These are phyloP conservation scores for Spermophilus dauricus DNA, from an alignment of 2,113 vertebrate species.

Conservation along the genomic window DNA sequence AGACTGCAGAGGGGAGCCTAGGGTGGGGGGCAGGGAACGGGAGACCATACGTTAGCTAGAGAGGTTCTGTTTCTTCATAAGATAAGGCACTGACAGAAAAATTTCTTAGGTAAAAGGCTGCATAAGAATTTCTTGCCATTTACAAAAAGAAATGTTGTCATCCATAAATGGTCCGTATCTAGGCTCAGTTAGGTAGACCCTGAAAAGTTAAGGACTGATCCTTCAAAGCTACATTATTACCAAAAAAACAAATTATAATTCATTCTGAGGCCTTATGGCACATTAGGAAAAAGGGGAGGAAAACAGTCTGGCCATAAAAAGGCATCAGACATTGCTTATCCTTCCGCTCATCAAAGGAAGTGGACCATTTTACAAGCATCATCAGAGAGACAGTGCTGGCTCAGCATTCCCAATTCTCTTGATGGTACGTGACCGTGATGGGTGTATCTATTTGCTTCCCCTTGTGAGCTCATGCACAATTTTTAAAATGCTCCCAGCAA, in stretches of 20 bases:
- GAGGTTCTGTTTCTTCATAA: slow-evolving; percentile 90
- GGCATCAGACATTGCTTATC: slow-evolving; percentile 88
- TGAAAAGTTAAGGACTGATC: slow-evolving; percentile 89
- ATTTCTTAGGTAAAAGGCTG: slow-evolving; percentile 95
- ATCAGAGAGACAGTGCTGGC: slow-evolving; percentile 86
- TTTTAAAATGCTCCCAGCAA: slow-evolving; percentile 88
- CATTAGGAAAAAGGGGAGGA: slow-evolving; percentile 82
- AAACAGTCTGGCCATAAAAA: slow-evolving; percentile 91
- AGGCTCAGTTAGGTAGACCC: slow-evolving; percentile 90
- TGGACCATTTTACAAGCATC: slow-evolving; percentile 82
- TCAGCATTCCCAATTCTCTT: slow-evolving; percentile 76
- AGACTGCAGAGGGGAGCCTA: slow-evolving; percentile 37
- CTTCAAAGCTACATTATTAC: slow-evolving; percentile 89
- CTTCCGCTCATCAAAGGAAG: slow-evolving; percentile 83
- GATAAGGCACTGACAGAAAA: slow-evolving; percentile 94
- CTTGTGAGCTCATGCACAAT: slow-evolving; percentile 90
- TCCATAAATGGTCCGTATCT: slow-evolving; percentile 88
- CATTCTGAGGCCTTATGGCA: slow-evolving; percentile 89
- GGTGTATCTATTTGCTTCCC: slow-evolving; percentile 58
- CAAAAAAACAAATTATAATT: slow-evolving; percentile 84
- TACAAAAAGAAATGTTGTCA: slow-evolving; percentile 90
- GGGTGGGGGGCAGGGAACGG: slow-evolving; percentile 54
- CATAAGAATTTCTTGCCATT: slow-evolving; percentile 91
- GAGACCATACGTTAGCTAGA: slow-evolving; percentile 86
- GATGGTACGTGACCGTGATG: slow-evolving; percentile 75